A percentile compares a stretch with the other conserved stretches of the same genome.
These are phyloP conservation scores for Myiagra hebetior DNA, from an alignment of 2,113 vertebrate genomes.

Conservation along the genomic window DNA sequence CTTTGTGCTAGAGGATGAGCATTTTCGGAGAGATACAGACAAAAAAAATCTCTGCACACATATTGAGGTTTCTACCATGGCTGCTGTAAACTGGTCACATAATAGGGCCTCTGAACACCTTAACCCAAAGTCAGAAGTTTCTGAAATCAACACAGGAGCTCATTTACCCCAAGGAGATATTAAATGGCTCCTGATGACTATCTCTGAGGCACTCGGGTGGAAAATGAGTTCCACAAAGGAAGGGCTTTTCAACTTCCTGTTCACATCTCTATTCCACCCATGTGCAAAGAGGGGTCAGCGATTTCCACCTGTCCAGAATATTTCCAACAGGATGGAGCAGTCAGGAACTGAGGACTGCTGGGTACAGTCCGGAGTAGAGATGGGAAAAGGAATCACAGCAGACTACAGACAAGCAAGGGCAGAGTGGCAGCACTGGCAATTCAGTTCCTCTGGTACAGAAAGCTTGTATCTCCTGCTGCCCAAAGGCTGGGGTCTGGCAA, in stretches of 20 bases:
- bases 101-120: background rate
- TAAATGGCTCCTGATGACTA: background rate
- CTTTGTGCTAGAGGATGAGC: background rate
- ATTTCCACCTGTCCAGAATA: background rate
- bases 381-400: rapidly evolving
- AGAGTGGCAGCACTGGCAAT: background rate
- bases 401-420: background rate
- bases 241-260: background rate
- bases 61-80: background rate
- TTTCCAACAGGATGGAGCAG: background rate
- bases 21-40: background rate
- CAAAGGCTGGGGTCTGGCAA: background rate
- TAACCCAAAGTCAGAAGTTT: background rate
- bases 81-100: background rate
- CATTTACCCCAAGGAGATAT: background rate
- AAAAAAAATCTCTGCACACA: background rate
- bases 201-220: background rate
- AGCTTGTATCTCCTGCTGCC: background rate
- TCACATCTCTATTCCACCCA: background rate
- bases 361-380: background rate
- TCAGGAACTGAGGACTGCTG: background rate
- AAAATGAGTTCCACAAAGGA: background rate
- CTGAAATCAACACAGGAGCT: background rate
- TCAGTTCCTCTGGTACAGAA: background rate
- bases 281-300: background rate